Base-by-base conservation (phyloP, 2,113 vertebrate genomes). In the Piliocolobus tephrosceles region DNA sequence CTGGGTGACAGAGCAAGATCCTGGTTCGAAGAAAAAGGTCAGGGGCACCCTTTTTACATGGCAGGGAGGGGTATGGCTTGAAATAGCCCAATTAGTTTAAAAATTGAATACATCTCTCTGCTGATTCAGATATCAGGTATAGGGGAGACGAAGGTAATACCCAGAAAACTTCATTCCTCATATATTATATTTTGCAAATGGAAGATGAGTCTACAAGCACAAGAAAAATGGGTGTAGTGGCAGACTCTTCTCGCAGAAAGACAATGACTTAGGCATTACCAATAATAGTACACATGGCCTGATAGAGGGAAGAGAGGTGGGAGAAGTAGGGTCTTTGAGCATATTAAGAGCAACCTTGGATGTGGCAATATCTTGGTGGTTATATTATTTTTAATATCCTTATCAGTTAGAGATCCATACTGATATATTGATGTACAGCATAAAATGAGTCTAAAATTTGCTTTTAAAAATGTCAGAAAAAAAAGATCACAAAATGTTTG, bases 341-440 rank as follows among this genome's bases (percentile, higher is more conserved):
- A 90, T 92, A 82, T 70, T 92, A 45, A 88, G 52, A 90, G 18
- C 58, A 97, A 45, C 47, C 0, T 13, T 70, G 58, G 73, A 35
- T 80, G 55, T 83, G 73, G 88, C 80, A 16, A 79, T 32, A 35
- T 76, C 38, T 45, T 80, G 17, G 40, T 68, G 47, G 84, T 80
- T 72, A 82, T 80, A 83, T 92, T 40, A 90, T 78, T 96, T 97
- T 96, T 96, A 94, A 96, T 94, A 75, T 85, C 86, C 66, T 66
- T 93, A 93, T 92, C 81, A 70, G n/a, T 64, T 70, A 91, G 43
- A 81, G 43, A 92, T 88, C 17, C 32, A 83, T 61, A 70, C 6
- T 88, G 43, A 88, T 73, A 66, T 27, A 64, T 16, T 78, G n/a
- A 55, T 57, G 6, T 30, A 87, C 75, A 10, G 92, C 88, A 78